phyloP scores from a whole-genome alignment of 2,888 invertebrate species.

The Actias luna region DNA sequence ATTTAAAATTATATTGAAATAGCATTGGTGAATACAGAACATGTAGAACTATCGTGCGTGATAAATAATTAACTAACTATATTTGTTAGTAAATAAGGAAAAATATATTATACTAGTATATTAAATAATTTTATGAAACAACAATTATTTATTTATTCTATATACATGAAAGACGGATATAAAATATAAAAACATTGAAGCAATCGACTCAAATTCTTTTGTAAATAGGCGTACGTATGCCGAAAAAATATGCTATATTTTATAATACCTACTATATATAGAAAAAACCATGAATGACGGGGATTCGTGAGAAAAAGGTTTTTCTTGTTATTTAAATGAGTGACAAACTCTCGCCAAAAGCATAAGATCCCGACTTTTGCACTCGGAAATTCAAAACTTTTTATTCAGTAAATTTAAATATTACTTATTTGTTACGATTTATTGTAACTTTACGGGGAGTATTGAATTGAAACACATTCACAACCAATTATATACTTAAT shows the following conservation, averaged over 20 bases:
- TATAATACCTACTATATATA: slow-evolving; percentile 25
- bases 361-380: slow-evolving; percentile 49
- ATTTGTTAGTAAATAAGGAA: too few species aligned
- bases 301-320: slow-evolving; percentile 57
- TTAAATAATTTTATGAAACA: too few species aligned
- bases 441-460: neutral
- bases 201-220: slow-evolving; percentile 25
- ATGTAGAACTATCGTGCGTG: too few species aligned
- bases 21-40: too few species aligned
- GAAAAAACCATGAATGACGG: slow-evolving; percentile 8
- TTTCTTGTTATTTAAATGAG: slow-evolving; percentile 74
- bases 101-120: too few species aligned
- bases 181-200: slow-evolving; percentile 14
- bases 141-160: neutral
- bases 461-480: neutral
- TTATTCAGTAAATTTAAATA: slow-evolving; percentile 44
- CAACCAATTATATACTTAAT: neutral
- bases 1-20: too few species aligned
- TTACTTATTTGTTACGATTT: slow-evolving; percentile 21
- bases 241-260: slow-evolving; percentile 28
- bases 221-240: slow-evolving; percentile 22
- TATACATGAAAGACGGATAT: neutral
- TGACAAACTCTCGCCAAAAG: slow-evolving; percentile 56
- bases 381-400: slow-evolving; percentile 50
- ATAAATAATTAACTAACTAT: too few species aligned